A percentile compares a stretch with the other conserved stretches of the same genome.
Conservation (phyloP, 1,140 invertebrate species). For the Asobara japonica region DNA sequence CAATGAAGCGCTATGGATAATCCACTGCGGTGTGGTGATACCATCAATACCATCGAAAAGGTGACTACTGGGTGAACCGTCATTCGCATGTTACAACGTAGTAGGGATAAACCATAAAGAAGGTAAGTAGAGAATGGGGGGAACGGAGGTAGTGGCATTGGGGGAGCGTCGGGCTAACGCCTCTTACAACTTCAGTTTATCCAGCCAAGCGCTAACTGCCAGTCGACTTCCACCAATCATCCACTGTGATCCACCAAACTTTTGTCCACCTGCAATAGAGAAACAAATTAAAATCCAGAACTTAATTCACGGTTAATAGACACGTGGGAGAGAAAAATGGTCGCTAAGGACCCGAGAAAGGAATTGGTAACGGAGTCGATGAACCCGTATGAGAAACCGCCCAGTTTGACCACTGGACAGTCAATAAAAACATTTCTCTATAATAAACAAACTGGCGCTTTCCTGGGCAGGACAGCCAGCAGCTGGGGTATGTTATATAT, state of each 20-base stretch:
- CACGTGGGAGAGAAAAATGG: slow-evolving; percentile 46
- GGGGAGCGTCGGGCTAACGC: slow-evolving; percentile 35
- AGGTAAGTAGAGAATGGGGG: slow-evolving; percentile 45
- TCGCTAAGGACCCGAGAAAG: slow-evolving; percentile 49
- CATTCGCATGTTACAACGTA: slow-evolving; percentile 36
- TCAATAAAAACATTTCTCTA: slow-evolving; percentile 71
- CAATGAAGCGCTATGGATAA: too few species aligned
- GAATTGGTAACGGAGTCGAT: slow-evolving; percentile 43
- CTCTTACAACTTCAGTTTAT: slow-evolving; percentile 28
- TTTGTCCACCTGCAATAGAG: too few species aligned
- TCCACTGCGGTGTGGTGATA: too few species aligned
- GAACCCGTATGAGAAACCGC: slow-evolving; percentile 60
- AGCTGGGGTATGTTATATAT: slow-evolving; percentile 78
- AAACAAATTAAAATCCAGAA: not conserved
- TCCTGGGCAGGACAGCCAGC: slow-evolving; percentile 76
- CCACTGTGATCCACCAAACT: too few species aligned
- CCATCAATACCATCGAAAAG: too few species aligned
- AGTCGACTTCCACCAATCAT: not conserved
- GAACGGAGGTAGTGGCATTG: slow-evolving; percentile 36
- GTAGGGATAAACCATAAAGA: slow-evolving; percentile 42
- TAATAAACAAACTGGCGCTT: slow-evolving; percentile 75
- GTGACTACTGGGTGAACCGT: too few species aligned
- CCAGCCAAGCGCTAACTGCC: not conserved
- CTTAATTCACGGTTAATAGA: not conserved
- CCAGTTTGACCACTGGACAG: slow-evolving; percentile 47